phyloP scores from a whole-genome alignment of 2,797 vertebrate species.

The Ambastaia sidthimunki region DNA sequence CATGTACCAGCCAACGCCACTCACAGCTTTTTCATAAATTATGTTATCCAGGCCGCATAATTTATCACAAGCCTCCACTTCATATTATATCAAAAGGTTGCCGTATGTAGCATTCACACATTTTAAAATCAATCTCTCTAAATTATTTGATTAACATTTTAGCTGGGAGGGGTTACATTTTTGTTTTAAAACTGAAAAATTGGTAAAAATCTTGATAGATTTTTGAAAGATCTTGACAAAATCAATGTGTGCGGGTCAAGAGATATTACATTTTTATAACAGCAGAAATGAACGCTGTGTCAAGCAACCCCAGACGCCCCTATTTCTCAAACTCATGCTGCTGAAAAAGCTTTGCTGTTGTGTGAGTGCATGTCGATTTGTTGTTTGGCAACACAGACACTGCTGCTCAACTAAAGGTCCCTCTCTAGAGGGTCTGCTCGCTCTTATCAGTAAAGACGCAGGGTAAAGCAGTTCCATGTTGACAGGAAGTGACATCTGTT shows the following conservation, averaged over 20 bases:
- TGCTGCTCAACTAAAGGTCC: conserved; percentile 43
- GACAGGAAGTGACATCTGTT: conserved; percentile 18
- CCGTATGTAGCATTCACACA: not conserved
- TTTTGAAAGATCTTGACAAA: not conserved
- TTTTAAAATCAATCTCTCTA: not conserved
- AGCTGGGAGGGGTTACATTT: not conserved
- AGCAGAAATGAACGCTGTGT: not conserved
- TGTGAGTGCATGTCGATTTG: not conserved
- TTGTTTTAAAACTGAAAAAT: not conserved
- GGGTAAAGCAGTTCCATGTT: conserved; percentile 11
- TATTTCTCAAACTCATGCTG: not conserved
- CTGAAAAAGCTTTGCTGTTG: not conserved
- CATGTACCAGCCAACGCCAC: not conserved
- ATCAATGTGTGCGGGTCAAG: not conserved
- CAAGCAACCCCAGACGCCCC: not conserved
- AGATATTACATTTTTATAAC: not conserved
- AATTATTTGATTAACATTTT: not conserved
- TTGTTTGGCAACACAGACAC: conserved; percentile 28
- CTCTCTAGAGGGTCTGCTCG: not conserved
- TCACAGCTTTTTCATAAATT: not conserved
- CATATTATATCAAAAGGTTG: not conserved
- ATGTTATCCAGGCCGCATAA: not conserved
- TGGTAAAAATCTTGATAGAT: not conserved
- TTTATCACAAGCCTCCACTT: not conserved
- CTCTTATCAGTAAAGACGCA: conserved; percentile 26